Conservation (phyloP, 2,888 invertebrate genomes). For the Allacma fusca region DNA sequence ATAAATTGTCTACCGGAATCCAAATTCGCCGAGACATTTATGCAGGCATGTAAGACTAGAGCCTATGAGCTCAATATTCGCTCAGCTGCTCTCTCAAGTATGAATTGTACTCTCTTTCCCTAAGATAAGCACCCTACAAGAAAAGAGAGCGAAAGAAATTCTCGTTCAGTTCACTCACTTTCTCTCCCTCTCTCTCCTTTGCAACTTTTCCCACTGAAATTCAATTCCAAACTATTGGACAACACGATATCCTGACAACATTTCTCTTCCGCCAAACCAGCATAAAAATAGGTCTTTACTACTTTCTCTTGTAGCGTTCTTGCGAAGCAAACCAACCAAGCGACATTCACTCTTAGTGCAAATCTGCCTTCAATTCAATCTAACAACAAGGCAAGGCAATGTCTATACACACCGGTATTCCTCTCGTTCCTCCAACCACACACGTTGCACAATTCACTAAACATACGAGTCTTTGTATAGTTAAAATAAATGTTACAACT, state of each 20-base stretch:
- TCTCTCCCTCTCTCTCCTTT: slow-evolving; percentile 31
- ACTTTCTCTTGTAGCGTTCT: slow-evolving; percentile 10
- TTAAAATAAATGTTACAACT: slow-evolving; percentile 2
- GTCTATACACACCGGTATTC: background rate
- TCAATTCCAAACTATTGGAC: slow-evolving; percentile 50
- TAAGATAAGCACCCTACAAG: slow-evolving; percentile 29
- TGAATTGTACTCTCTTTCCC: slow-evolving; percentile 32
- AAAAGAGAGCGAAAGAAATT: slow-evolving; percentile 28
- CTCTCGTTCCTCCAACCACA: background rate
- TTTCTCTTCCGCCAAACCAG: slow-evolving; percentile 30
- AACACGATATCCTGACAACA: slow-evolving; percentile 44
- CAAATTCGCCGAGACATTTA: slow-evolving; percentile 45
- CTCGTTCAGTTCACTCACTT: slow-evolving; percentile 16
- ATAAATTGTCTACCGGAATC: slow-evolving; percentile 44
- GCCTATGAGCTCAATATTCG: slow-evolving; percentile 42
- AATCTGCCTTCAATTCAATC: slow-evolving; percentile 42
- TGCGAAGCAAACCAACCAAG: slow-evolving; percentile 14
- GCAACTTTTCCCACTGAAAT: slow-evolving; percentile 45
- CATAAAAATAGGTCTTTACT: slow-evolving; percentile 26
- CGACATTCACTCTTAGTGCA: slow-evolving; percentile 40
- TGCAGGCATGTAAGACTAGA: slow-evolving; percentile 41
- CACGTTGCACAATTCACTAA: background rate
- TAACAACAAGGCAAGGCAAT: slow-evolving; percentile 5
- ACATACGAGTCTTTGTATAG: slow-evolving; percentile 2
- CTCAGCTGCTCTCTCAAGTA: slow-evolving; percentile 36